phyloP scores from a whole-genome alignment of 2,797 vertebrate genomes.

The Otolemur crassicaudatus region DNA sequence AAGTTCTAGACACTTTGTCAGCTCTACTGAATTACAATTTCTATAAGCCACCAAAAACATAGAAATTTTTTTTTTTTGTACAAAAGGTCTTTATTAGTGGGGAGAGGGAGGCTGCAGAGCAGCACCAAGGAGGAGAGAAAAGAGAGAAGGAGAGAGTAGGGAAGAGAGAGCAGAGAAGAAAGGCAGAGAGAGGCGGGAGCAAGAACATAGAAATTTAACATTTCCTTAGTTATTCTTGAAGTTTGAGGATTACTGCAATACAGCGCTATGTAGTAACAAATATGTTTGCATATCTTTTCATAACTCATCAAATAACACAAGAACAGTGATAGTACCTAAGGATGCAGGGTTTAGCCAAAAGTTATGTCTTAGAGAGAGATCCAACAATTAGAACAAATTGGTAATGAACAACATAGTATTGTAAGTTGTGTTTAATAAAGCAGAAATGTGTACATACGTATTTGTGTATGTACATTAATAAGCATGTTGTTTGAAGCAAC shows the following conservation, averaged over 20 bases:
- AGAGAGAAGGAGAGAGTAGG: too few species aligned
- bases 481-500: background rate
- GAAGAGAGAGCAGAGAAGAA: too few species aligned
- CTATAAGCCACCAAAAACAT: too few species aligned
- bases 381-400: background rate
- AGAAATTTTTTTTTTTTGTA: too few species aligned
- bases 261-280: background rate
- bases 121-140: too few species aligned
- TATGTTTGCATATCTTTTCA: background rate
- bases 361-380: background rate
- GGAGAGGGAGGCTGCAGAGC: too few species aligned
- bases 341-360: background rate
- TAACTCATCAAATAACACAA: background rate
- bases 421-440: background rate
- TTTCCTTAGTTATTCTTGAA: background rate
- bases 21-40: background rate
- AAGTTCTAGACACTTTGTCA: background rate
- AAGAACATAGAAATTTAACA: background rate
- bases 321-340: background rate
- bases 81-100: too few species aligned
- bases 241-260: background rate
- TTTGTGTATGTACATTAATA: background rate
- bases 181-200: too few species aligned
- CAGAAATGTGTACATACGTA: too few species aligned
- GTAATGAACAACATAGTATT: too few species aligned